A percentile compares a stretch with the other conserved stretches of the same genome.
Evolutionary conservation across 2,113 vertebrate genomes (phyloP).

Genomic region (Protobothrops flavoviridis): DNA sequence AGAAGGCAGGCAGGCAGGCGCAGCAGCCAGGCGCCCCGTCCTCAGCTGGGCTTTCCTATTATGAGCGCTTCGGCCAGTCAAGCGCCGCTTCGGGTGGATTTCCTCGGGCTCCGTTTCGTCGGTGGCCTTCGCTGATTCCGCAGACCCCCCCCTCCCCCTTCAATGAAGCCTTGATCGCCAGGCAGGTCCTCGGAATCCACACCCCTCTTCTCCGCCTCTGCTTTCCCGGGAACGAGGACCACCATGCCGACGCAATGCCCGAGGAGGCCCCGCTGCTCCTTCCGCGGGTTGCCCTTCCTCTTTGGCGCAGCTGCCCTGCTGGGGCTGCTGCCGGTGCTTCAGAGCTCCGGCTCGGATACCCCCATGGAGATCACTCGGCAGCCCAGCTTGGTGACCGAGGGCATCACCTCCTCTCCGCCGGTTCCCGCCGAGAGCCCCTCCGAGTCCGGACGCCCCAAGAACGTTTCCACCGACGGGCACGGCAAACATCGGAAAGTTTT

Average conservation of each 20-base stretch:
- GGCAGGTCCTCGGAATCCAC: neutral
- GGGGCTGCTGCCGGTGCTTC: constrained; percentile 65
- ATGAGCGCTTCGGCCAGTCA: neutral
- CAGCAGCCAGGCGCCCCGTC: neutral
- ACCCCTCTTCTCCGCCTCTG: neutral
- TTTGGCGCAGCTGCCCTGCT: constrained; percentile 58
- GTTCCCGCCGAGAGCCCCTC: constrained; percentile 53
- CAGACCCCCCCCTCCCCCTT: neutral
- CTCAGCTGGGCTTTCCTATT: neutral
- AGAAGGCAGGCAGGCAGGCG: neutral
- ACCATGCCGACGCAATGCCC: constrained; percentile 32
- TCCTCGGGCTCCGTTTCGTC: neutral
- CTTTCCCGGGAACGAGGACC: neutral
- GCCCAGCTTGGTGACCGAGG: constrained; percentile 30
- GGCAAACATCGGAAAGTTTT: constrained; percentile 77
- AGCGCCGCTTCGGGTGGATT: neutral
- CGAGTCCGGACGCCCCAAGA: constrained; percentile 42
- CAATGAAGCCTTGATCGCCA: neutral
- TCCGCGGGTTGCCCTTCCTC: constrained; percentile 55
- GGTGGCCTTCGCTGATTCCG: neutral
- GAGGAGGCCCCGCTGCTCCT: constrained; percentile 31
- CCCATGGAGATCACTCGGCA: constrained; percentile 50
- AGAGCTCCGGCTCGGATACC: constrained; percentile 60
- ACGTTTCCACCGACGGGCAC: constrained; percentile 50
- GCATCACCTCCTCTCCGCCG: constrained; percentile 67